Conservation (phyloP, 2,888 invertebrate genomes). For the Agrilus cyanescens region DNA sequence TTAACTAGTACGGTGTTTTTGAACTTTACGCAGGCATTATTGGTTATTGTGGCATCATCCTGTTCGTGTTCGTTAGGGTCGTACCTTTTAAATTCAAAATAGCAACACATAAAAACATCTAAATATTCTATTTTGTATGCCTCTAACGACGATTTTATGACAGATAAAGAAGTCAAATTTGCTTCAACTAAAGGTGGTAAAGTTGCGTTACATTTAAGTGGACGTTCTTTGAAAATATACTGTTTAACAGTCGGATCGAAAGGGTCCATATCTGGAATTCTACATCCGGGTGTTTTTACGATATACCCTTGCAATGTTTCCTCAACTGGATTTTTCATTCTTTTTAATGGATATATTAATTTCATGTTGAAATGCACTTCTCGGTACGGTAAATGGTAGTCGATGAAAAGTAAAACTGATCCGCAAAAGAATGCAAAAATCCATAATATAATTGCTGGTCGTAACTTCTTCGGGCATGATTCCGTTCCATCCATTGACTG, state of each 20-base stretch:
- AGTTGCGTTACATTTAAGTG: slow-evolving; percentile 41
- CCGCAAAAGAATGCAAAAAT: no score
- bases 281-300: slow-evolving; percentile 52
- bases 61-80: slow-evolving; percentile 36
- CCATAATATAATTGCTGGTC: no score
- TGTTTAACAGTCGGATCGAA: slow-evolving; percentile 44
- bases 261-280: slow-evolving; percentile 51
- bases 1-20: slow-evolving; percentile 33
- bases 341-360: no score
- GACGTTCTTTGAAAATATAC: slow-evolving; percentile 40
- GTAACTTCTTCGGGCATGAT: no score
- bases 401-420: no score
- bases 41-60: slow-evolving; percentile 41
- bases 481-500: no score
- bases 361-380: no score
- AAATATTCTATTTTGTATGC: slow-evolving; percentile 40
- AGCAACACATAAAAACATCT: slow-evolving; percentile 47
- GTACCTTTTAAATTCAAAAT: slow-evolving; percentile 45
- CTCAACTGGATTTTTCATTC: not conserved
- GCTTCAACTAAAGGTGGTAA: slow-evolving; percentile 43
- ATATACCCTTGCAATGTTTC: slow-evolving; percentile 18
- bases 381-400: no score
- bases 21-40: slow-evolving; percentile 40
- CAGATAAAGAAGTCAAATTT: slow-evolving; percentile 47
- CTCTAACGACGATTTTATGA: slow-evolving; percentile 36